phyloP scores from a whole-genome alignment of 2,113 vertebrate genomes.

The Arizona elegans region DNA sequence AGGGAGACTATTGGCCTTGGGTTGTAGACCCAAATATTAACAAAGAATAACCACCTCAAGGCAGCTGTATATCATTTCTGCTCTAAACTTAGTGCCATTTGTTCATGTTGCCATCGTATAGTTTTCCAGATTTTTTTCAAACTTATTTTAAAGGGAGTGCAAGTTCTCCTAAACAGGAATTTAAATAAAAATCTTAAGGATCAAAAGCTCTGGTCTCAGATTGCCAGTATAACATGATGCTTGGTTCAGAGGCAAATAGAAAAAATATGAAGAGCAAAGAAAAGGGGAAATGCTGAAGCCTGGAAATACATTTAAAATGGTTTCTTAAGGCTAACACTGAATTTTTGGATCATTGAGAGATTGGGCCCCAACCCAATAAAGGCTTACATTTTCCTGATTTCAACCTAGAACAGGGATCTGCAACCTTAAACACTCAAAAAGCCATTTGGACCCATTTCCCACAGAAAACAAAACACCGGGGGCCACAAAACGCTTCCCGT shows the following conservation, averaged over 20 bases:
- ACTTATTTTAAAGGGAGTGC: background rate
- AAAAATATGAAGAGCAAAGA: background rate
- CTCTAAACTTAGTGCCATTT: background rate
- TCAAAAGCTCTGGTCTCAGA: background rate
- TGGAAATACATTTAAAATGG: background rate
- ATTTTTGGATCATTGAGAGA: background rate
- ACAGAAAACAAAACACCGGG: no score
- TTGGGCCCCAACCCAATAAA: background rate
- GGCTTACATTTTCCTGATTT: background rate
- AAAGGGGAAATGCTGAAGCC: background rate
- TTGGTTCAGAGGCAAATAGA: background rate
- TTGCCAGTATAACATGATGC: background rate
- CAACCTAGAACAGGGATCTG: no score
- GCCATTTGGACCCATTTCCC: no score
- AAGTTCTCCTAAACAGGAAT: background rate
- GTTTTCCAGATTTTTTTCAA: no score
- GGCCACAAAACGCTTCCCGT: no score
- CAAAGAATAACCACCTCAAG: background rate
- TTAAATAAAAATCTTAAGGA: background rate
- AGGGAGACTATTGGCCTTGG: background rate
- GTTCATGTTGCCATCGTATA: background rate
- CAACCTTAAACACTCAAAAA: no score
- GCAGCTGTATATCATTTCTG: background rate
- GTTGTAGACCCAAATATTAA: background rate
- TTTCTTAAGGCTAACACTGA: background rate